phyloP scores from a whole-genome alignment of 2,113 vertebrate species.

The Tetrao urogallus region DNA sequence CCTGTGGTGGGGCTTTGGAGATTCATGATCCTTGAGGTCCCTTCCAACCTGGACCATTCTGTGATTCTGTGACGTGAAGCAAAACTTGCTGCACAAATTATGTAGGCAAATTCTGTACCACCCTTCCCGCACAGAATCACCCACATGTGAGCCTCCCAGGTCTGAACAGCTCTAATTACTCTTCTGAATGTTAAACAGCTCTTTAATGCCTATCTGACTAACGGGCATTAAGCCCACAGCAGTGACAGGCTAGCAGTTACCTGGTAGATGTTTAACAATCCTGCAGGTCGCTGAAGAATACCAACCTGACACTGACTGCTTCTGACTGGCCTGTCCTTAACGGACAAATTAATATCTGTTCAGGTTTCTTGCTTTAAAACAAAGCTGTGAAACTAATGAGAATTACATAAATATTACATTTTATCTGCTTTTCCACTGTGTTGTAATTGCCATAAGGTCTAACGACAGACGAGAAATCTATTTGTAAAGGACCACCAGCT shows the following conservation, averaged over 20 bases:
- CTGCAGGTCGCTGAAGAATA: not conserved
- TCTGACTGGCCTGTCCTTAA: not conserved
- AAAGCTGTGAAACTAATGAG: rapidly evolving
- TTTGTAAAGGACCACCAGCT: not conserved
- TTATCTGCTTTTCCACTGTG: not conserved
- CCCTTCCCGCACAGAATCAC: not conserved
- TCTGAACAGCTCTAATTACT: not conserved
- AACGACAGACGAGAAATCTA: not conserved
- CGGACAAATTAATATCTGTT: not conserved
- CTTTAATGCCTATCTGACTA: not conserved
- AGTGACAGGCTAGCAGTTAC: not conserved
- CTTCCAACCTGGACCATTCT: no score
- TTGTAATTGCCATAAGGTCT: not conserved
- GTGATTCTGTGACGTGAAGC: not conserved
- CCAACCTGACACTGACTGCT: not conserved
- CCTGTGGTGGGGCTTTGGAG: no score
- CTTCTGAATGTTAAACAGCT: not conserved
- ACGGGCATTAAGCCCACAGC: not conserved
- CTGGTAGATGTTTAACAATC: not conserved
- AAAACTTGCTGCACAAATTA: not conserved
- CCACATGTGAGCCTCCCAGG: not conserved
- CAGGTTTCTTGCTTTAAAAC: not conserved
- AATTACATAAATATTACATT: not conserved
- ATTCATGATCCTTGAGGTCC: no score
- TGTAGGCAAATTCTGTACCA: not conserved